phyloP scores from a whole-genome alignment of 2,113 vertebrate species.

The Circaetus gallicus region DNA sequence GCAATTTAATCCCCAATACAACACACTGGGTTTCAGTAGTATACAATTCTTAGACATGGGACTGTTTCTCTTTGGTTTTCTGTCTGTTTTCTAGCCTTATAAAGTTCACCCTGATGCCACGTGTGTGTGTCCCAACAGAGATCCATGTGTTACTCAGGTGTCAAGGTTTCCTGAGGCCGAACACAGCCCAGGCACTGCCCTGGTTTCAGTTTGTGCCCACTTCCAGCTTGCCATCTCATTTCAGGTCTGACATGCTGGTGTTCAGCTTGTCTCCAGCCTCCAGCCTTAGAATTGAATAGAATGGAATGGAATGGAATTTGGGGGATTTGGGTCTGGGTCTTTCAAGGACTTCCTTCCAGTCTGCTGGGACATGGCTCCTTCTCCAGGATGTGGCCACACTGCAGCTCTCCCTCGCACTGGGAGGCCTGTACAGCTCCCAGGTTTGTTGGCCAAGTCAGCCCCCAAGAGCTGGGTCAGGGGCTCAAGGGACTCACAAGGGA shows the following conservation, averaged over 20 bases:
- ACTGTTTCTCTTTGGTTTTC: background rate
- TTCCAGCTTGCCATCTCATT: background rate
- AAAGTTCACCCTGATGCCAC: background rate
- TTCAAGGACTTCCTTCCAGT: background rate
- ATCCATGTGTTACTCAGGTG: background rate
- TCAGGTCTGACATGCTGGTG: background rate
- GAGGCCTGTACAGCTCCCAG: background rate
- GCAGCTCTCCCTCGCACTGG: background rate
- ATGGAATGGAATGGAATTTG: background rate
- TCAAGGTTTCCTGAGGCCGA: background rate
- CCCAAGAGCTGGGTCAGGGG: background rate
- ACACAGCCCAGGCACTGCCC: background rate
- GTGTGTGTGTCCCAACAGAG: background rate
- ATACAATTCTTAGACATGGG: background rate
- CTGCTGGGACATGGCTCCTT: background rate
- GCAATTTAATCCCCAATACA: background rate
- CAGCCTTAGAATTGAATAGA: background rate
- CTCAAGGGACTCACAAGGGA: background rate
- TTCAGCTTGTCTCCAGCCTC: background rate
- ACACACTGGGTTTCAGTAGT: background rate
- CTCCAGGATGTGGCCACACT: accelerated
- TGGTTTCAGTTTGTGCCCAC: background rate
- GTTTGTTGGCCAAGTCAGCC: background rate
- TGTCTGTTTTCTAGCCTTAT: background rate
- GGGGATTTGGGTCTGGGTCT: background rate